Percentiles rank a stretch among this genome's conserved stretches.
These are phyloP conservation scores for Microchirus variegatus DNA, from an alignment of 2,797 vertebrate species.

Conservation along the genomic window DNA sequence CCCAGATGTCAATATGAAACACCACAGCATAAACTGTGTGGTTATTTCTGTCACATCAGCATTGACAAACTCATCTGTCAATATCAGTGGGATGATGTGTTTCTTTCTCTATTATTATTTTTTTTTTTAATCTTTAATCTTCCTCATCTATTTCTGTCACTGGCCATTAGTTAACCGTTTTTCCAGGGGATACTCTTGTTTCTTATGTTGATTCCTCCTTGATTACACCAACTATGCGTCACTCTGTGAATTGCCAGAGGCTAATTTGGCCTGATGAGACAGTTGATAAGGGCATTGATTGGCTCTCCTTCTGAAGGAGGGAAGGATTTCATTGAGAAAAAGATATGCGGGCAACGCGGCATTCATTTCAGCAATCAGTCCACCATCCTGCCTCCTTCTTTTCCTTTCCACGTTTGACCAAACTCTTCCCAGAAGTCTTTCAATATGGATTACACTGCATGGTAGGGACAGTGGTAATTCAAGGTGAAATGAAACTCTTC, in stretches of 20 bases:
- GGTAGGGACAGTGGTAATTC: conserved; percentile 63
- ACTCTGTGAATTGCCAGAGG: conserved; percentile 70
- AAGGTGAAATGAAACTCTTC: conserved; percentile 79
- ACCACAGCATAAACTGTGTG: conserved; percentile 8
- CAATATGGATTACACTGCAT: conserved; percentile 75
- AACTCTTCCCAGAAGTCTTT: conserved; percentile 80
- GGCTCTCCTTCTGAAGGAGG: conserved; percentile 68
- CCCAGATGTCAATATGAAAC: conserved; percentile 4
- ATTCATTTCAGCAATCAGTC: conserved; percentile 79
- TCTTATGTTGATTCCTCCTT: conserved; percentile 71
- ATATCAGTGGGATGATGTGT: conserved; percentile 45
- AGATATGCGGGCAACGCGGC: conserved; percentile 67
- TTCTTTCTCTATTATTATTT: conserved; percentile 50
- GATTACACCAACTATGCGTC: conserved; percentile 74
- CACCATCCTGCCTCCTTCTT: conserved; percentile 58
- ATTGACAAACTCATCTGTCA: conserved; percentile 24
- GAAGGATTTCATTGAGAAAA: conserved; percentile 78
- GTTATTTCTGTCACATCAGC: conserved; percentile 10
- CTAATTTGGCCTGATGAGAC: conserved; percentile 77
- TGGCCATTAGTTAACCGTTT: conserved; percentile 51
- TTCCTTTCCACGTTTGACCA: conserved; percentile 65
- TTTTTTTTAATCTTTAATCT: conserved; percentile 42
- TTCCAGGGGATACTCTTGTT: conserved; percentile 57
- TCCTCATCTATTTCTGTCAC: conserved; percentile 59
- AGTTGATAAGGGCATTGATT: conserved; percentile 81